Evolutionary conservation across 2,797 vertebrate species (phyloP).

Genomic region (Hozukius guyotensis): DNA sequence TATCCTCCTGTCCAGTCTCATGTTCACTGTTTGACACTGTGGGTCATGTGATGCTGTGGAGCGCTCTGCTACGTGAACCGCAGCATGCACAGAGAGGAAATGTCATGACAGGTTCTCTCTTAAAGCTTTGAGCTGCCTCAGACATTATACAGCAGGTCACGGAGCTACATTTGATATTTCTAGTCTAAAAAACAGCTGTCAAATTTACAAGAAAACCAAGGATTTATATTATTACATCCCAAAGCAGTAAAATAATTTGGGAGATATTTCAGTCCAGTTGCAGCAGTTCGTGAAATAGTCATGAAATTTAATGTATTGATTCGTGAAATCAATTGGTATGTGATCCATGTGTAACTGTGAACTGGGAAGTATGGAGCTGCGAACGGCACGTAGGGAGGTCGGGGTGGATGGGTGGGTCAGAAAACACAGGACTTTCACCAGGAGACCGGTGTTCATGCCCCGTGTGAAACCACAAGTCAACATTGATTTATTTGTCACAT

Average conservation of each 20-base stretch:
- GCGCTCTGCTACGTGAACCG: not conserved
- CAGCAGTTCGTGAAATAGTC: no score
- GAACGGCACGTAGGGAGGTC: no score
- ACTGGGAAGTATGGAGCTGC: no score
- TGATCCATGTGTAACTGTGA: no score
- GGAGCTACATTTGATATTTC: not conserved
- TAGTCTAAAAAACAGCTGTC: not conserved
- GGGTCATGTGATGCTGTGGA: constrained; percentile 5
- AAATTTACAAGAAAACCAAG: not conserved
- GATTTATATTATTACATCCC: not conserved
- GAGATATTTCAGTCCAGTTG: no score
- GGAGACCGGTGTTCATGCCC: no score
- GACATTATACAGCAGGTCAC: not conserved
- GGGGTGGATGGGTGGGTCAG: no score
- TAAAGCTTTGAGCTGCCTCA: not conserved
- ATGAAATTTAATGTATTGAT: no score
- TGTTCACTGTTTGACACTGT: not conserved
- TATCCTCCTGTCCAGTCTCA: constrained; percentile 4
- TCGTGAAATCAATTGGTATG: no score
- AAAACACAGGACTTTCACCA: no score
- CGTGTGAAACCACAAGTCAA: no score
- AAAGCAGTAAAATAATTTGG: not conserved
- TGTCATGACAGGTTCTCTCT: not conserved
- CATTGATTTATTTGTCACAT: no score
- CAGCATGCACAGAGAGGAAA: constrained; percentile 1